Evolutionary conservation across 2,797 vertebrate species (phyloP).

Genomic region (Cercopithecus mitis): DNA sequence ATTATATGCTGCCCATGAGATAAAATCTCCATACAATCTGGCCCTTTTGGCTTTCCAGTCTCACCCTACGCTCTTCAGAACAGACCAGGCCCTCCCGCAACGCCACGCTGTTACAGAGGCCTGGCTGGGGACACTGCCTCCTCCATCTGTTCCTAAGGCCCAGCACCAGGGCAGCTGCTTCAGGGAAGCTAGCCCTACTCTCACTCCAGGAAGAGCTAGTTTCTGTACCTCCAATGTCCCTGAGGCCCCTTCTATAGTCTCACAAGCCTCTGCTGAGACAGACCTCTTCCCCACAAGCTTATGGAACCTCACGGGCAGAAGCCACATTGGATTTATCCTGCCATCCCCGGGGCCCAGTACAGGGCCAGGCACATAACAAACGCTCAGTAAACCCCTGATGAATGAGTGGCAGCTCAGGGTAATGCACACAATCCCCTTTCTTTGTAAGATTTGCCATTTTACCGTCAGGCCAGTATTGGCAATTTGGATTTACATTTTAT

Average conservation of each 20-base stretch:
- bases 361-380: not conserved
- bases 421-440: not conserved
- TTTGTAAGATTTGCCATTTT: not conserved
- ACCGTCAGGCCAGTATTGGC: not conserved
- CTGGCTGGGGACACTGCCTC: not conserved
- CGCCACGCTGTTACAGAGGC: not conserved
- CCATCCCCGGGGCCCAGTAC: not conserved
- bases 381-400: not conserved
- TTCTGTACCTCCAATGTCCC: not conserved
- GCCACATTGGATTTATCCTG: not conserved
- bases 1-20: not conserved
- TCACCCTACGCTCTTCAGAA: not conserved
- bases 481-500: not conserved
- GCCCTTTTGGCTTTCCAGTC: not conserved
- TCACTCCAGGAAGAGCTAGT: not conserved
- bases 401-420: not conserved
- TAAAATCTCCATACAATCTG: not conserved
- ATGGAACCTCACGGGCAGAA: not conserved
- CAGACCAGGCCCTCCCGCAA: not conserved
- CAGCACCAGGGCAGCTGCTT: not conserved
- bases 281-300: not conserved
- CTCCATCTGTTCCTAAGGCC: not conserved
- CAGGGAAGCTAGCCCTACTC: not conserved
- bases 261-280: not conserved
- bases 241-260: not conserved